Conservation (phyloP, 2,888 invertebrate genomes). For the Drosophila mayaguana region DNA sequence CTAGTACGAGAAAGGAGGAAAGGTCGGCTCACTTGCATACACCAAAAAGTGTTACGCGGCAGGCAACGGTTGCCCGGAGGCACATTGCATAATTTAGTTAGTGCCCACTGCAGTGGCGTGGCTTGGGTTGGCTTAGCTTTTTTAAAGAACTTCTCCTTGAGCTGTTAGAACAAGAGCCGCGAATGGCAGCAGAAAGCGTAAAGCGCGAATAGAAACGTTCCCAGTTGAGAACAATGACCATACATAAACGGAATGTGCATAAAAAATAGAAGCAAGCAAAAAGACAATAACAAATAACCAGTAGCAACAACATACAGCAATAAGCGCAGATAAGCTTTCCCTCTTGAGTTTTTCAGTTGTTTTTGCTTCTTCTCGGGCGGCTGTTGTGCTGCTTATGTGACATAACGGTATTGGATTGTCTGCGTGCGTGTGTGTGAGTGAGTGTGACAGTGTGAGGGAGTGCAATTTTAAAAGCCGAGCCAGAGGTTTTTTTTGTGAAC, state of each 20-base stretch:
- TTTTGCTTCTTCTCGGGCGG: slow-evolving; percentile 32
- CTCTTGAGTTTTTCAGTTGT: slow-evolving; percentile 29
- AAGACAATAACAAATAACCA: slow-evolving; percentile 19
- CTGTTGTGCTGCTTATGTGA: slow-evolving; percentile 57
- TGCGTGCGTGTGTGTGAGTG: slow-evolving; percentile 9
- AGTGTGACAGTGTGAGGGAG: slow-evolving; percentile 12
- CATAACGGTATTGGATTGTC: slow-evolving; percentile 61
- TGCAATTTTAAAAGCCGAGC: slow-evolving; percentile 28
- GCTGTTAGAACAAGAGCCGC: slow-evolving; percentile 25
- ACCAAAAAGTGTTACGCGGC: slow-evolving; percentile 36
- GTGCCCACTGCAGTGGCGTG: slow-evolving; percentile 10
- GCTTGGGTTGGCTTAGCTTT: slow-evolving; percentile 13
- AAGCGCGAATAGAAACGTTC: slow-evolving; percentile 5
- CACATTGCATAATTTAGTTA: slow-evolving; percentile 55
- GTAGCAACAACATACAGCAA: slow-evolving; percentile 59
- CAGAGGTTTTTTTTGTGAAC: slow-evolving; percentile 12
- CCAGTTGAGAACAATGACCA: slow-evolving; percentile 27
- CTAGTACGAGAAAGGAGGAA: slow-evolving; percentile 2
- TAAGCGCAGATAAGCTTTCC: slow-evolving; percentile 54
- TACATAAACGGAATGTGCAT: slow-evolving; percentile 59
- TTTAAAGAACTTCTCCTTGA: slow-evolving; percentile 35
- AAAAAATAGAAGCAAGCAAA: slow-evolving; percentile 37
- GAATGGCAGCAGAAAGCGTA: slow-evolving; percentile 28
- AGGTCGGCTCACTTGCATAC: slow-evolving; percentile 1
- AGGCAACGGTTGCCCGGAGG: slow-evolving; percentile 32